Base-by-base conservation (phyloP, 2,797 vertebrate species). In the Microhierax caerulescens region DNA sequence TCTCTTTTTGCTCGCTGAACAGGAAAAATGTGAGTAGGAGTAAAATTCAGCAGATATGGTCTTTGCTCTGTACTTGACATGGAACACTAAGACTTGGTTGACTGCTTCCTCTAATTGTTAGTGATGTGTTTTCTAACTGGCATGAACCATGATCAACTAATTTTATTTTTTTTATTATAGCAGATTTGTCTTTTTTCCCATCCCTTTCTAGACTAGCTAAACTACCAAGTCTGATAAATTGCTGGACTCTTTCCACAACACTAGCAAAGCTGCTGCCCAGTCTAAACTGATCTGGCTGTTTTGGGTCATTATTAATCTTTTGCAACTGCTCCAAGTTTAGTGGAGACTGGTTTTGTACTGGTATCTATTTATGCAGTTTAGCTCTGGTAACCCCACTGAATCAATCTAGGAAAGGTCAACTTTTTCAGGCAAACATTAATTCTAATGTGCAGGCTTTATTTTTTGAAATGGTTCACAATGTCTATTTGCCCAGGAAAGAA, bases 271-370 rank as follows among this genome's bases (percentile, higher is more conserved):
- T 61, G 15, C n/a, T 63, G 30, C 8, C 12, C 1, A 1, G 9
- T 73, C 10, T 11, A 57, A 78, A 63, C 13, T 8, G 7, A 39
- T 37, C 19, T 48, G 22, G 6, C 8, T 0, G 0, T 37, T 92
- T 75, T 63, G 15, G 7, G 5, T 74, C 32, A 17, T 25, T 48
- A 11, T 47, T 76, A 76, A 34, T 48, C 25, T 54, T 27, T 9
- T 2, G 10, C 61, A 67, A 69, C 13, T 15, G 27, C 51, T 39
- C 22, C 50, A 48, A 34, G 4, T 63, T 83, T 64, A 43, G n/a
- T 48, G 8, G 6, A 5, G 7, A 7, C 36, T 67, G 10, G 1
- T 85, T 79, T 65, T 83, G 10, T 77, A 11, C 32, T 69, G 20
- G 2, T 41, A 30, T 59, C 60, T 69, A 1, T 45, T 64, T 50